Conservation (phyloP, 1,140 invertebrate species). For the Oryctes rhinoceros region DNA sequence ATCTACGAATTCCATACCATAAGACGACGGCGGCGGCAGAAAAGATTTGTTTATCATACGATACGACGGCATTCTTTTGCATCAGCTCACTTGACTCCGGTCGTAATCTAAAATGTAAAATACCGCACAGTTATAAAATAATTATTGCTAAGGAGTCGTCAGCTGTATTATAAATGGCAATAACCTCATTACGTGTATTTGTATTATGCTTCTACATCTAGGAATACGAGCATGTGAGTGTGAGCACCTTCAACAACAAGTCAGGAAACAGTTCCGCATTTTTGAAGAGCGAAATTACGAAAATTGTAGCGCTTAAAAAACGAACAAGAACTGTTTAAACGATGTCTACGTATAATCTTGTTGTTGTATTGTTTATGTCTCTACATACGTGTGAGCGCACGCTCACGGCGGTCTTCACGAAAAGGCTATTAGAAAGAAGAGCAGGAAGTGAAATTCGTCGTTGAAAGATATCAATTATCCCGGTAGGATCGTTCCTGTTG, state of each 20-base stretch:
- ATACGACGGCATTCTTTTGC: neutral
- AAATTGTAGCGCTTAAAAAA: slow-evolving; percentile 22
- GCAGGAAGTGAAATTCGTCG: slow-evolving; percentile 2
- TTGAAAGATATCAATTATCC: slow-evolving; percentile 3
- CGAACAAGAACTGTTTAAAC: neutral
- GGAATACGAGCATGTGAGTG: slow-evolving; percentile 1
- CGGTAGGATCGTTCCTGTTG: neutral
- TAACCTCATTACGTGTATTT: slow-evolving; percentile 18
- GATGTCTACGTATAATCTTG: neutral
- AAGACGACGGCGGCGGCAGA: neutral
- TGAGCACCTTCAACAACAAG: slow-evolving; percentile 5
- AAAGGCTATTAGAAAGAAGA: slow-evolving; percentile 2
- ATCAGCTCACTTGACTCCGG: neutral
- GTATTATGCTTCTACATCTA: neutral
- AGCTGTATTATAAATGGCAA: slow-evolving; percentile 22
- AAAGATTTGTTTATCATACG: slow-evolving; percentile 10
- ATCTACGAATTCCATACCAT: slow-evolving; percentile 2
- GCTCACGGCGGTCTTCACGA: neutral
- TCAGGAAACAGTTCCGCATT: slow-evolving; percentile 17
- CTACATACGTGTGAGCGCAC: neutral
- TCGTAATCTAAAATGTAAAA: neutral
- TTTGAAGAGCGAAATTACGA: slow-evolving; percentile 22
- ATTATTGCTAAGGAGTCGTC: slow-evolving; percentile 14
- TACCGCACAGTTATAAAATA: slow-evolving; percentile 16
- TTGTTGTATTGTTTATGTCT: slow-evolving; percentile 4